Base-by-base conservation (phyloP, 2,888 invertebrate species). In the Sipha maydis region DNA sequence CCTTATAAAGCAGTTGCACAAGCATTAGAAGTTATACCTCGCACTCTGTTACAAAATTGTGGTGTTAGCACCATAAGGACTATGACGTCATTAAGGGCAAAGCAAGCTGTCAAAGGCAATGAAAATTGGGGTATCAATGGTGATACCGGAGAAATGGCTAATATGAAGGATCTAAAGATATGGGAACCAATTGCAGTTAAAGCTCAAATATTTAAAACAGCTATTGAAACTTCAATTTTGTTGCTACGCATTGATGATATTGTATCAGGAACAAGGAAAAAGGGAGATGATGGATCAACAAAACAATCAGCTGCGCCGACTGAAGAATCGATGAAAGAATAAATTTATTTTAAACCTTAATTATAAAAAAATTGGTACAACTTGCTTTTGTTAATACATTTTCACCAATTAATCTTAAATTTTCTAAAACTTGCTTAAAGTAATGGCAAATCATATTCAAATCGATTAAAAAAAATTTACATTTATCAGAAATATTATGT, bases 121-220 rank as follows among this genome's bases (percentile, higher is more conserved):
- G 48, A 48, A 2, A 14, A 14, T 48, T 48, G 48, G 48, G 48
- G 48, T 48, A 48, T 48, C 14, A 48, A 48, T 93, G 99, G 99
- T 0, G 97, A 97, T 92, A 95, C 95, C 80, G 99, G 99, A 0
- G 95, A 96, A 91, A 93, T 99, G 90, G 96, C 97, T 0, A 98
- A 99, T 92, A 98, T 99, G 97, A 95, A 95, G 91, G 93, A 94
- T 67, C 95, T 95, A 90, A 96, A 96, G 85, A 95, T 99, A 89
- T 99, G 99, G 98, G 99, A 99, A 91, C 99, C 99, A 34, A 93
- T 99, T 85, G 95, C 97, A 17, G 99, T 99, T 48, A 99, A 99
- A 92, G 93, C 97, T 91, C 99, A 99, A 93, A 95, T 93, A 21
- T 93, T 93, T 91, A 95, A 95, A 91, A 95, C 95, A 34, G 94